Evolutionary conservation across 2,113 vertebrate species (phyloP).

Genomic region (Cololabis saira): DNA sequence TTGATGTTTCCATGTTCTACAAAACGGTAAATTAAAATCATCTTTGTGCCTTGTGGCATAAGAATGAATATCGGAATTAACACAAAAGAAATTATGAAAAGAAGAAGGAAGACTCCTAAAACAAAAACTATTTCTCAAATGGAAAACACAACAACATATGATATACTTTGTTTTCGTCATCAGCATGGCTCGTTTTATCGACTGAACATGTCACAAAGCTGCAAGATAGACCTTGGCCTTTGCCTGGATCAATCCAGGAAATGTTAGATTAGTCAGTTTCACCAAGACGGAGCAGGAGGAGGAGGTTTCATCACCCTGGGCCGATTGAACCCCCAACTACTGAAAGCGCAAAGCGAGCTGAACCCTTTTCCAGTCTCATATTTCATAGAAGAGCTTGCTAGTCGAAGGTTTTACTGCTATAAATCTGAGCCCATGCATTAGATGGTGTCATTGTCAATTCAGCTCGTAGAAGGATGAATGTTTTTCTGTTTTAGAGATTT

Average conservation of each 20-base stretch:
- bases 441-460: neutral
- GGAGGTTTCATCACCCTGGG: neutral
- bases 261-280: neutral
- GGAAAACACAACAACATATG: neutral
- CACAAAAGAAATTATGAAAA: no score
- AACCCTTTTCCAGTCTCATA: neutral
- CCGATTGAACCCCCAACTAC: neutral
- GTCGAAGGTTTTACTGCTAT: no score
- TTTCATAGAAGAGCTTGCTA: neutral
- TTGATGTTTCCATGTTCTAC: no score
- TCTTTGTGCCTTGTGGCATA: no score
- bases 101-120: neutral
- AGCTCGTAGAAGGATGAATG: no score
- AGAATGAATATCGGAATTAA: no score
- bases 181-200: neutral
- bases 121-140: neutral
- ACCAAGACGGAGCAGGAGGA: neutral
- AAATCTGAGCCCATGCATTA: neutral
- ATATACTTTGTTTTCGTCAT: no score
- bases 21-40: no score
- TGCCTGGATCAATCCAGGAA: neutral
- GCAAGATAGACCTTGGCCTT: neutral
- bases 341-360: slow-evolving; percentile 4
- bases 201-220: accelerated
- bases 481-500: no score